Evolutionary conservation across 2,113 vertebrate genomes (phyloP).

Genomic region (Murina feae): DNA sequence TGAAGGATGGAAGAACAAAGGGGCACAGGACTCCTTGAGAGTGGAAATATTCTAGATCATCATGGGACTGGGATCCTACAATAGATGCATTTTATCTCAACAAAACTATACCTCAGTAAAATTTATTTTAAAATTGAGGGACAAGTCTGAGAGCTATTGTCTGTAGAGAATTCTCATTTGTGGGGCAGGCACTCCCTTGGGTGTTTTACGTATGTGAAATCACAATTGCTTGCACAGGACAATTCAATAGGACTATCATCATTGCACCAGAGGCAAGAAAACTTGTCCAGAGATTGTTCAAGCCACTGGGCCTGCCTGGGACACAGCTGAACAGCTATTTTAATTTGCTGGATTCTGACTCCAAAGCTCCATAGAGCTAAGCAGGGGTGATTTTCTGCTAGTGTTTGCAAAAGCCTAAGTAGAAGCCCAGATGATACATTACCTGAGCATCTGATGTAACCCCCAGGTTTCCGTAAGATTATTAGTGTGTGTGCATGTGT

Average conservation of each 20-base stretch:
- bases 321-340: not conserved
- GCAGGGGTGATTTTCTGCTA: not conserved
- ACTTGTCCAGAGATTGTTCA: not conserved
- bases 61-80: not conserved
- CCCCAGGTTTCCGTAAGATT: not conserved
- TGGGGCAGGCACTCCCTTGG: not conserved
- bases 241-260: not conserved
- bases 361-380: not conserved
- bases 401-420: not conserved
- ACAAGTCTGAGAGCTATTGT: not conserved
- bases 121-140: not conserved
- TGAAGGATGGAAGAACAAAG: not conserved
- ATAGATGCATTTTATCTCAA: not conserved
- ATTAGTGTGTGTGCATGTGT: too few species aligned
- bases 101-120: not conserved
- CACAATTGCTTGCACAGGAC: not conserved
- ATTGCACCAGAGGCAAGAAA: not conserved
- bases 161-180: not conserved
- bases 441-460: not conserved
- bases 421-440: not conserved
- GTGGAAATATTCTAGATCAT: not conserved
- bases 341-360: not conserved
- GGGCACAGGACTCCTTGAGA: not conserved
- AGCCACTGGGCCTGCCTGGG: too few species aligned
- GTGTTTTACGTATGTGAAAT: not conserved